Conservation (phyloP, 2,113 vertebrate genomes). For the Mesitornis unicolor region DNA sequence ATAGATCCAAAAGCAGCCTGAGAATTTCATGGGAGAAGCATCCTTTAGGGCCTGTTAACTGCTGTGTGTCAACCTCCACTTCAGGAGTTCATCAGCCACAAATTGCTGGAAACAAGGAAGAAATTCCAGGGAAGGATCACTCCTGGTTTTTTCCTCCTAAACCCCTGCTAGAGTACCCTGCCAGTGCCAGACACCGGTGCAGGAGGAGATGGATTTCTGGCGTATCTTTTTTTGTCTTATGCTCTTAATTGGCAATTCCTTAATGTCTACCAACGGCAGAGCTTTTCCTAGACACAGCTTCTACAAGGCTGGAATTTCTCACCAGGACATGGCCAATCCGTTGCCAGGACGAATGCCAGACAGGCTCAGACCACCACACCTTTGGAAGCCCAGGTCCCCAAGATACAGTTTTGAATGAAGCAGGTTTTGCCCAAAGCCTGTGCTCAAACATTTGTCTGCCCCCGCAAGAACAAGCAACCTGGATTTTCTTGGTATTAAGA, state of each 20-base stretch:
- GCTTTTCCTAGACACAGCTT: not conserved
- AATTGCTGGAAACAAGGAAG: not conserved
- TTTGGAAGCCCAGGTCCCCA: not conserved
- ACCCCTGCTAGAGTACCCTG: not conserved
- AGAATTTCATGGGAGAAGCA: not conserved
- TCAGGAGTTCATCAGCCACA: not conserved
- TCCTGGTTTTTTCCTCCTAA: not conserved
- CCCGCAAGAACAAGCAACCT: not conserved
- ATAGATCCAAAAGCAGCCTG: not conserved
- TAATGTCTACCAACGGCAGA: not conserved
- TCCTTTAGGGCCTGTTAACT: not conserved
- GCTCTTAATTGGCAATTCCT: not conserved
- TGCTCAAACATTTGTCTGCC: not conserved
- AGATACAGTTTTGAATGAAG: not conserved
- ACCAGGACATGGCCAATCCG: accelerated
- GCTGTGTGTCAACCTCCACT: not conserved
- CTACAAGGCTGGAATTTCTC: not conserved
- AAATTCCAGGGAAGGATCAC: not conserved
- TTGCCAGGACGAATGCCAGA: not conserved
- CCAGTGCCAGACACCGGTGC: not conserved
- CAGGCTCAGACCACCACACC: not conserved
- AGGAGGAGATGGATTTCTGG: not conserved
- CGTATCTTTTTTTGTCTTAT: not conserved
- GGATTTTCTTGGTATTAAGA: not conserved
- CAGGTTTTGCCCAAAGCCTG: not conserved